A percentile compares a stretch with the other conserved stretches of the same genome.
phyloP scores from a whole-genome alignment of 2,888 invertebrate genomes.

The Hyposoter dolosus region DNA sequence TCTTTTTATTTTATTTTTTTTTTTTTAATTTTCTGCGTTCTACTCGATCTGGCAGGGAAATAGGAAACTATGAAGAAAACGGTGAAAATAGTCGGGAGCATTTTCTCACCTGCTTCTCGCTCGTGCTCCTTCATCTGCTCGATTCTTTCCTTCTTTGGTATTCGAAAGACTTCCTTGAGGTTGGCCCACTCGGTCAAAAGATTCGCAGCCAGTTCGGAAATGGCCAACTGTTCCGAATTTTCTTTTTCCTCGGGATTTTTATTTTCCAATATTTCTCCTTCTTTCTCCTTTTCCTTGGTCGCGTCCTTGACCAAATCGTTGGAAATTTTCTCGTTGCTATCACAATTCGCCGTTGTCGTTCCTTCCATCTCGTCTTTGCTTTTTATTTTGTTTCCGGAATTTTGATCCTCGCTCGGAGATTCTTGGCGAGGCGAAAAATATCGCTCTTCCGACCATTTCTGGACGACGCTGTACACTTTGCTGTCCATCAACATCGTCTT shows the following conservation, averaged over 20 bases:
- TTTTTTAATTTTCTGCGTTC: too few relatives aligned
- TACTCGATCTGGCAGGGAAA: too few relatives aligned
- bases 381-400: slow-evolving; percentile 63
- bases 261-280: slow-evolving; percentile 50
- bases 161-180: slow-evolving; percentile 93
- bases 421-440: slow-evolving; percentile 78
- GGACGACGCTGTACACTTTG: slow-evolving; percentile 93
- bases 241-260: slow-evolving; percentile 74
- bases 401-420: slow-evolving; percentile 82
- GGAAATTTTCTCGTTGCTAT: slow-evolving; percentile 76
- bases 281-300: slow-evolving; percentile 73
- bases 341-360: slow-evolving; percentile 74
- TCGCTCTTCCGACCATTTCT: slow-evolving; percentile 90
- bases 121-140: slow-evolving; percentile 98
- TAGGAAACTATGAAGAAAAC: too few relatives aligned
- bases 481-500: slow-evolving; percentile 97
- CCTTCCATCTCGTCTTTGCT: slow-evolving; percentile 73
- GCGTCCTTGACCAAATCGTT: slow-evolving; percentile 59
- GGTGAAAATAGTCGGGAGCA: too few relatives aligned
- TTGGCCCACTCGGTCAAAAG: slow-evolving; percentile 91
- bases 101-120: slow-evolving; percentile 92
- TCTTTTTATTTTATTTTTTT: too few relatives aligned
- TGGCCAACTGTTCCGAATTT: slow-evolving; percentile 71
- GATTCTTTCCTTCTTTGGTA: slow-evolving; percentile 96
- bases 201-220: slow-evolving; percentile 87